Evolutionary conservation across 2,888 invertebrate species (phyloP).

Genomic region (Ophion ventricosus): DNA sequence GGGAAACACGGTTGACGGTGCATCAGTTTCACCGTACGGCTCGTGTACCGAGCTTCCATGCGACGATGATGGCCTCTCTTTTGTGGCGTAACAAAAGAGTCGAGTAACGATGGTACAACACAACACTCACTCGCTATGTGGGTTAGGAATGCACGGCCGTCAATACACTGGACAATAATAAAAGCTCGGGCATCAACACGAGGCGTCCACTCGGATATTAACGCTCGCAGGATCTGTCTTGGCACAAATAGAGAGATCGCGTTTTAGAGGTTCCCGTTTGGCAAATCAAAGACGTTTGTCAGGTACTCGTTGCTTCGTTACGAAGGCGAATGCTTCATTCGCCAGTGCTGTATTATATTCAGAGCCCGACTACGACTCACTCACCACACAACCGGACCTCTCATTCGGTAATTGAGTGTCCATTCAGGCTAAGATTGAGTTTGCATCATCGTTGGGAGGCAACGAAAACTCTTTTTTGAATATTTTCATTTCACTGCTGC

Average conservation of each 20-base stretch:
- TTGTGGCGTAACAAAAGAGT: constrained; percentile 59
- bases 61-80: constrained; percentile 38
- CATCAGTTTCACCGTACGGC: constrained; percentile 48
- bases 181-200: constrained; percentile 29
- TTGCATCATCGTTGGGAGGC: no score
- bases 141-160: constrained; percentile 55
- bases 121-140: constrained; percentile 58
- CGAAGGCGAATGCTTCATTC: not conserved
- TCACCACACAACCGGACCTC: not conserved
- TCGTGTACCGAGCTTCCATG: constrained; percentile 20
- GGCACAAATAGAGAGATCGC: not conserved
- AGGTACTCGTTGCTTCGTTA: not conserved
- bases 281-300: not conserved
- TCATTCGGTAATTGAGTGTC: not conserved
- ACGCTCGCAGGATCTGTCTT: constrained; percentile 15
- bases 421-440: no score
- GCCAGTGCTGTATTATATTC: not conserved
- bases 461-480: no score
- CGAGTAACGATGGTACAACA: constrained; percentile 34
- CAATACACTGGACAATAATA: constrained; percentile 1
- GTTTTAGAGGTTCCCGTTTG: constrained; percentile 23
- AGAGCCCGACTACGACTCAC: not conserved
- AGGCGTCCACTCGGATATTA: constrained; percentile 18
- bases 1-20: constrained; percentile 29
- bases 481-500: no score